These are phyloP conservation scores for Anadara kagoshimensis DNA, from an alignment of 1,140 invertebrate genomes.

Conservation along the genomic window DNA sequence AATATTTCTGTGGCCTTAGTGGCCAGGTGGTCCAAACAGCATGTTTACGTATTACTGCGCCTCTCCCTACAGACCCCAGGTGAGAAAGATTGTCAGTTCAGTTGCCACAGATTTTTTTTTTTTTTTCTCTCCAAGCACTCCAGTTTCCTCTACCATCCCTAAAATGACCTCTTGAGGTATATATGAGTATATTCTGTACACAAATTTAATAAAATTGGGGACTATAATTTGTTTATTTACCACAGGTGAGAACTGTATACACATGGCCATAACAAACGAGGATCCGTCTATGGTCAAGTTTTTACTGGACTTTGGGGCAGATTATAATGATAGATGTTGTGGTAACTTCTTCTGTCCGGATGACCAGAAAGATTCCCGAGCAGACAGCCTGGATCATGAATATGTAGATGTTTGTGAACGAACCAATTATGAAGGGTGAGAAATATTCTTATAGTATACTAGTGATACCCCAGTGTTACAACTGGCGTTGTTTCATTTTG, in stretches of 20 bases:
- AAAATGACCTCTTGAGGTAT: too few relatives aligned
- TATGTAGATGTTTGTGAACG: constrained; percentile 88
- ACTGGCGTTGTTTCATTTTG: not conserved
- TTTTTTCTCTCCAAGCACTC: too few relatives aligned
- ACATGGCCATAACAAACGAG: constrained; percentile 98
- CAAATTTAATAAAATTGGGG: too few relatives aligned
- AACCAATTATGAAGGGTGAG: constrained; percentile 92
- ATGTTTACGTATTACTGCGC: too few relatives aligned
- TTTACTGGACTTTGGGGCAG: constrained; percentile 91
- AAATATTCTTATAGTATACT: too few relatives aligned
- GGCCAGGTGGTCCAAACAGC: too few relatives aligned
- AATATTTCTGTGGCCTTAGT: too few relatives aligned
- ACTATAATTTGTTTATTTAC: not conserved
- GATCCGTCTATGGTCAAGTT: constrained; percentile 98
- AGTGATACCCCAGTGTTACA: not conserved
- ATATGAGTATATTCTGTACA: too few relatives aligned
- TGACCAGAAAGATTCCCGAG: constrained; percentile 93
- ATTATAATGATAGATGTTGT: constrained; percentile 88
- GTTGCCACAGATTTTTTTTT: too few relatives aligned
- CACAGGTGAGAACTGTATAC: constrained; percentile 78
- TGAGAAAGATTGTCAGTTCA: too few relatives aligned
- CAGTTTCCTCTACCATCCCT: too few relatives aligned
- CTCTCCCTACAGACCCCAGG: too few relatives aligned
- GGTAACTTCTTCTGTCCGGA: constrained; percentile 98
- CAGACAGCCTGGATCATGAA: constrained; percentile 93